Base-by-base conservation (phyloP, 1,140 invertebrate genomes). In the Nixonia krombeini region DNA sequence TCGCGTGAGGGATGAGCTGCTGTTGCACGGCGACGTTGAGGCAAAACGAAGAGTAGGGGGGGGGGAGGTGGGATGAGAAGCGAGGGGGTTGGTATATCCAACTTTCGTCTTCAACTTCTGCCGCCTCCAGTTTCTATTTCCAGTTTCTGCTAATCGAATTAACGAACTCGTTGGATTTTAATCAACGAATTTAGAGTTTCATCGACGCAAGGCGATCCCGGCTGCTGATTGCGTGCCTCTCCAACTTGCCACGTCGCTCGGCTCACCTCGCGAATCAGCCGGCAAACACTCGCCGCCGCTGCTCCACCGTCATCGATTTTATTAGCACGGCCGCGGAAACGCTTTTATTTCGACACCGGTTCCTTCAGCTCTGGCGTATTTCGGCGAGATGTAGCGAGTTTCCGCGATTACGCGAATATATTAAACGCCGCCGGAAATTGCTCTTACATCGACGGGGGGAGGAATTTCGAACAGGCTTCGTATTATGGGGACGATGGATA, bases 131-230 rank as follows among this genome's bases (percentile, higher is more conserved):
- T n/a, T n/a, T n/a, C n/a, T n/a, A n/a, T n/a, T n/a, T n/a, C n/a
- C n/a, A n/a, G 35, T 28, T 51, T 10, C 26, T 51, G 37, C 46
- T 62, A 58, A 68, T 63, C 57, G 44, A 62, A 62, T 68, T 52
- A 68, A 68, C 46, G 31, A 68, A 62, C 58, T 58, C 58, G 42
- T 62, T 62, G 35, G 57, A 68, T 58, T 68, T 68, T 58, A 62
- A 68, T 62, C 47, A 68, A 62, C 65, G 53, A 68, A 68, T 61
- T 62, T 62, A 44, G 45, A 62, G 52, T 62, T 68, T 62, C 58
- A 58, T 68, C 65, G 47, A 53, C 55, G 57, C 47, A 40, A 62
- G 52, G 51, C 49, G 42, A 68, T 68, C 49, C 46, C 40, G 15
- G 21, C 40, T 50, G 37, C 37, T 53, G 63, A 67, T 59, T 67